Conservation (phyloP, 2,113 vertebrate genomes). For the Copsychus sechellarum region DNA sequence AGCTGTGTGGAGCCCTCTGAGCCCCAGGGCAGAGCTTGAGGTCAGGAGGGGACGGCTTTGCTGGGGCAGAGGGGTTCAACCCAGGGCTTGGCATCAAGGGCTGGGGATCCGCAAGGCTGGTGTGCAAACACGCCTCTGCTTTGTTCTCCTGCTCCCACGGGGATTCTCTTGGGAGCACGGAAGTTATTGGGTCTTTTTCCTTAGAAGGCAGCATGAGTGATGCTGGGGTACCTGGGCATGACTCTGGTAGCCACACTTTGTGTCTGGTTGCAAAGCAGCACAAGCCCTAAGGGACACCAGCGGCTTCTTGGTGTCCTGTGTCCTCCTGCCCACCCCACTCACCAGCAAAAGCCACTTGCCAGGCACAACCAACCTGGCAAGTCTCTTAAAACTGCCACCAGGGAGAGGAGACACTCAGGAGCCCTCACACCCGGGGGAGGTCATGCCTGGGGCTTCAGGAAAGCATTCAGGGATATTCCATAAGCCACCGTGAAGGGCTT, state of each 20-base stretch:
- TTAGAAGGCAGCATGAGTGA: not conserved
- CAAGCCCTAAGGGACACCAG: not conserved
- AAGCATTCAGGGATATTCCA: not conserved
- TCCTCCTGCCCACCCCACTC: not conserved
- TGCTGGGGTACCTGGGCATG: not conserved
- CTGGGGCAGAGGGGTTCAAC: not conserved
- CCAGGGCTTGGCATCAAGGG: not conserved
- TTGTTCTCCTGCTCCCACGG: not conserved
- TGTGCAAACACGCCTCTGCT: not conserved
- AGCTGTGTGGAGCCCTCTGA: not conserved
- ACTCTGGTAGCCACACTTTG: not conserved
- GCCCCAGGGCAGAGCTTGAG: not conserved
- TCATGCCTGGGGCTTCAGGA: rapidly evolving
- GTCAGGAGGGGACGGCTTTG: not conserved
- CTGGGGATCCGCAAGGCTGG: not conserved
- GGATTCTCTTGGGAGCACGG: not conserved
- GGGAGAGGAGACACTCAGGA: not conserved
- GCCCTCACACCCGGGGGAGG: not conserved
- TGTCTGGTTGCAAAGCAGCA: not conserved
- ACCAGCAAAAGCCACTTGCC: rapidly evolving
- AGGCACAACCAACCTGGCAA: not conserved
- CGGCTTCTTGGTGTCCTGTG: not conserved
- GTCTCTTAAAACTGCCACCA: not conserved
- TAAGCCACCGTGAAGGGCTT: not conserved
- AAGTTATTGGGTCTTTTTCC: not conserved